These are phyloP conservation scores for Arnoldichthys spilopterus DNA, from an alignment of 2,797 vertebrate species.

Conservation along the genomic window DNA sequence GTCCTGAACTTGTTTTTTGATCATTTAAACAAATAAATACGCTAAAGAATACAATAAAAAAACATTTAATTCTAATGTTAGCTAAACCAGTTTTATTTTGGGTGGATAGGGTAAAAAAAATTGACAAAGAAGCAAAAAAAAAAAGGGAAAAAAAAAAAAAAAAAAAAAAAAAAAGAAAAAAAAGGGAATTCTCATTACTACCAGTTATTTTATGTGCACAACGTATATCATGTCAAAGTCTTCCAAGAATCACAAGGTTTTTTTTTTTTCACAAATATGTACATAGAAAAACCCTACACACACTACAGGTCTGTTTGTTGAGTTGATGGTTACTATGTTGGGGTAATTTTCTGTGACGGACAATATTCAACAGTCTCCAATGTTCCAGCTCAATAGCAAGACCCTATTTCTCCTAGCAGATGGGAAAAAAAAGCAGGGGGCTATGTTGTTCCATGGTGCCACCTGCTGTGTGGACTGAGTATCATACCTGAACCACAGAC, in stretches of 20 bases:
- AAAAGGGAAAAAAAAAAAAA: not conserved
- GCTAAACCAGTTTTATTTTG: conserved; percentile 51
- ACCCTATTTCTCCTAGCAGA: conserved; percentile 4
- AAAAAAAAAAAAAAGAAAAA: not conserved
- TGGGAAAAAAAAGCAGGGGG: not conserved
- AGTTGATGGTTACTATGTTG: not conserved
- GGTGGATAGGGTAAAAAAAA: conserved; percentile 17
- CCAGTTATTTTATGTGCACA: conserved; percentile 7
- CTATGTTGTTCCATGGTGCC: conserved; percentile 14
- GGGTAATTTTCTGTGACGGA: not conserved
- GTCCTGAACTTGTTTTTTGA: not conserved
- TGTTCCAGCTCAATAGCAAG: not conserved
- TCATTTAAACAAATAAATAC: not conserved
- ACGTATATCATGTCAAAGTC: conserved; percentile 18
- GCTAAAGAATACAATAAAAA: conserved; percentile 14
- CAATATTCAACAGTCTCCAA: not conserved
- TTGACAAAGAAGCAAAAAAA: not conserved
- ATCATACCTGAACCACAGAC: not conserved
- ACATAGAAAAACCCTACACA: conserved; percentile 30
- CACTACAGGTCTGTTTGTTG: not conserved
- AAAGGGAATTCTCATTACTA: not conserved
- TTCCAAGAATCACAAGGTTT: not conserved
- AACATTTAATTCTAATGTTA: not conserved
- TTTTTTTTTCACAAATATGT: conserved; percentile 53
- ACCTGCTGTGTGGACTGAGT: conserved; percentile 17